Base-by-base conservation (phyloP, 2,888 invertebrate genomes). In the Sericinus montela region DNA sequence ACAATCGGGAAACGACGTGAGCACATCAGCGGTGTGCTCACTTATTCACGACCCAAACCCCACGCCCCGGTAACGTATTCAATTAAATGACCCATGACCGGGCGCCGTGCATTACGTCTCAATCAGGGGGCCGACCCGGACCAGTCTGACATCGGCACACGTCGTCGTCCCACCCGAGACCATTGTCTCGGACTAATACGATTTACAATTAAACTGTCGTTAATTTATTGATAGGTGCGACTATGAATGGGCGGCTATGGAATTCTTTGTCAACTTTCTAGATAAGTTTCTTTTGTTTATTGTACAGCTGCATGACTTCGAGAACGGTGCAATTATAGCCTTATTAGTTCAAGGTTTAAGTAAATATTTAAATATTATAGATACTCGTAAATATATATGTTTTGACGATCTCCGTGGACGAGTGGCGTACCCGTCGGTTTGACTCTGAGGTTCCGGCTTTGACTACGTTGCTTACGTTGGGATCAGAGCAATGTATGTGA, bases 171-270 rank as follows among this genome's bases (percentile, higher is more conserved):
- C 72, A 62, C 55, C 55, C 58, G 7, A 36, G 25, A 56, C 62
- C 65, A 72, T 76, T 76, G 80, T 83, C 73, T 73, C 75, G 69
- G 71, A 76, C 76, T 77, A 79, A 81, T 76, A 75, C 65, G 67
- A 81, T 80, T 72, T 71, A 68, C 70, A 63, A 67, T 69, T 67
- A 68, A 65, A 57, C 62, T 29, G 48, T 48, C 45, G 52, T 48
- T 44, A 43, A 42, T 36, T 15, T 44, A 44, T 47, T 38, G 43
- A 38, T 19, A 11, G n/a, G 14, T 15, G 28, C 32, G 25, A 43
- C 43, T 38, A 38, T 48, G 38, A 38, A 48, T 16, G 25, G 32
- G 32, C n/a, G 32, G 43, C 52, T 41, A 34, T 40, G 48, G 48
- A 42, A 42, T 54, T 42, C 44, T 36, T 48, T 43, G 48, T 23